A percentile compares a stretch with the other conserved stretches of the same genome.
phyloP scores from a whole-genome alignment of 2,113 vertebrate genomes.

The Mastomys coucha region DNA sequence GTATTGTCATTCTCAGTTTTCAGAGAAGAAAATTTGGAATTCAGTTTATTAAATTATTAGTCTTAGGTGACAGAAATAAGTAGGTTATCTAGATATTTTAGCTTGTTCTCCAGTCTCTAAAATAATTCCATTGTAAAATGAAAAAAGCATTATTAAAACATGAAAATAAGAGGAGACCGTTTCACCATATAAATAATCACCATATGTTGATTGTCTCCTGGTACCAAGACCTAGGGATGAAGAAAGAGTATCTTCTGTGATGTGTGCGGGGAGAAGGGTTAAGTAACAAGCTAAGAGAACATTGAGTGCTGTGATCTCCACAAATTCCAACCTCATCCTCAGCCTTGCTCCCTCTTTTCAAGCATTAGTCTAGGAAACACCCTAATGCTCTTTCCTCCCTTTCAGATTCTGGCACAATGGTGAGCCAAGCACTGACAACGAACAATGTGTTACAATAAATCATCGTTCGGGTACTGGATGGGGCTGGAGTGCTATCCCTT shows the following conservation, averaged over 20 bases:
- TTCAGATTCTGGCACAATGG: slow-evolving; percentile 60
- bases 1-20: background rate
- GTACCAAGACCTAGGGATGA: background rate
- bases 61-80: background rate
- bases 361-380: background rate
- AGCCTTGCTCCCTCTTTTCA: background rate
- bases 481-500: background rate
- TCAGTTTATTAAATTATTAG: background rate
- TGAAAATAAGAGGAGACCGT: background rate
- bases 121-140: background rate
- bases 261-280: background rate
- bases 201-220: too few species aligned
- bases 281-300: background rate
- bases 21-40: background rate
- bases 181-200: background rate
- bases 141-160: background rate
- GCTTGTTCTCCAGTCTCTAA: background rate
- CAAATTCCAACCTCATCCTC: background rate
- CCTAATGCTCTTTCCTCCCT: background rate
- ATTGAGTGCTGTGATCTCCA: background rate
- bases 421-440: accelerated
- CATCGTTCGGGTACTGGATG: background rate
- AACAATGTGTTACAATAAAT: background rate
- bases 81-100: background rate
- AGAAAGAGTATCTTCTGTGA: background rate